Conservation (phyloP, 2,888 invertebrate species). For the Apocheima hispidaria region DNA sequence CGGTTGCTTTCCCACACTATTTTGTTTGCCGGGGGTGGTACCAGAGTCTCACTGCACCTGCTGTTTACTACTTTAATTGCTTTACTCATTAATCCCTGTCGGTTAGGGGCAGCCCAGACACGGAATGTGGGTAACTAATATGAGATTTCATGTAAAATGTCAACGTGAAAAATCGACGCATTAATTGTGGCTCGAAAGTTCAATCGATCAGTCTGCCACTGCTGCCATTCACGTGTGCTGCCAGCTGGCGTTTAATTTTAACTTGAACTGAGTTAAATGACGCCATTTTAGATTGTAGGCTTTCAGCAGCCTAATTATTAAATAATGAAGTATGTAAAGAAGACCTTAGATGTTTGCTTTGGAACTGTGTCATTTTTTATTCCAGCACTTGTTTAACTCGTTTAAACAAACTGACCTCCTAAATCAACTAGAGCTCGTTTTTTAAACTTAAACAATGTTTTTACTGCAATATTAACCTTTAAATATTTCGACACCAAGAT, state of each 20-base stretch:
- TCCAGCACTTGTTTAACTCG: background rate
- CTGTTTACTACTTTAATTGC: slow-evolving; percentile 83
- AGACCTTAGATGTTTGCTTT: too few species aligned
- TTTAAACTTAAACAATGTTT: background rate
- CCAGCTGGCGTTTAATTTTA: slow-evolving; percentile 21
- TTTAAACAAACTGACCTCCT: background rate
- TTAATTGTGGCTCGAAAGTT: slow-evolving; percentile 34
- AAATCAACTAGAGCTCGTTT: too few species aligned
- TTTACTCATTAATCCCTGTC: slow-evolving; percentile 78
- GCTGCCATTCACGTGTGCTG: slow-evolving; percentile 23
- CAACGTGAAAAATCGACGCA: slow-evolving; percentile 51
- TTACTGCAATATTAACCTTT: background rate
- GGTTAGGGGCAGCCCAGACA: slow-evolving; percentile 62
- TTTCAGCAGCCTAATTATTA: background rate
- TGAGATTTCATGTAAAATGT: slow-evolving; percentile 55
- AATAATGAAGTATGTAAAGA: too few species aligned
- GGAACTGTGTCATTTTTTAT: background rate
- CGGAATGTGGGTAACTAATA: slow-evolving; percentile 58
- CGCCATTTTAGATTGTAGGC: slow-evolving; percentile 9
- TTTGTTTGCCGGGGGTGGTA: slow-evolving; percentile 66
- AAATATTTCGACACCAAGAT: background rate
- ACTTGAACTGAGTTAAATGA: slow-evolving; percentile 8
- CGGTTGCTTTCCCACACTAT: slow-evolving; percentile 70
- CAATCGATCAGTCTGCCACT: slow-evolving; percentile 31
- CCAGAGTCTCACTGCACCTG: slow-evolving; percentile 71